Base-by-base conservation (phyloP, 2,797 vertebrate species). In the Notolepis coatsorum region DNA sequence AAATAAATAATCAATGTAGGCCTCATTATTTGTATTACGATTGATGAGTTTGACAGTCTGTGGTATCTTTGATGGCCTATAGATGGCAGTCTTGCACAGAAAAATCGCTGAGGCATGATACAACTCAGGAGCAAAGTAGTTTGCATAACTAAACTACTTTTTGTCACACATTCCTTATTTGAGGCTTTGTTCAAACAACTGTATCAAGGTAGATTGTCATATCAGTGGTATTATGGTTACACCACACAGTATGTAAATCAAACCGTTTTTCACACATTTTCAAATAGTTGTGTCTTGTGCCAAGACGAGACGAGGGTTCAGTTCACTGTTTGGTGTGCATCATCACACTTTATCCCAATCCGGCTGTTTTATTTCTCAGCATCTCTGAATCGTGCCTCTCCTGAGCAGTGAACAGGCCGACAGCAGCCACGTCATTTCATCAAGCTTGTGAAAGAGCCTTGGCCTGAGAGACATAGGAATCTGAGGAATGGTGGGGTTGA, bases 61-160 rank as follows among this genome's bases (percentile, higher is more conserved):
- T 42, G 3, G 42, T 54, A 15, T 4, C 18, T 18, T 38, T 47
- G 7, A 24, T 66, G 37, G 46, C 58, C 86, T 64, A 51, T 61
- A 91, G 89, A 72, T 86, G 89, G 82, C 87, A 75, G 72, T 80
- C 69, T 75, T 86, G 76, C 53, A 68, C 73, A 77, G 54, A 75
- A 48, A 49, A 57, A 3, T 3, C 5, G 15, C 28, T 56, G 5
- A 3, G 10, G 8, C n/a, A n/a, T n/a, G n/a, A n/a, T n/a, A 38
- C 31, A 51, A 2, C 3, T 20, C 48, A 50, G 13, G 35, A 38
- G 21, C 6, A 1, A 15, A 13, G 1, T n/a, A 35, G 7, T 46
- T 53, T 13, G 43, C 10, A 2, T 13, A 35, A 0, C 13, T 4
- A 58, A n/a, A 48, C 33, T 64, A 43, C 45, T 52, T 38, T 9